Evolutionary conservation across 1,140 invertebrate species (phyloP).

Genomic region (Zaprionus kolodkinae): DNA sequence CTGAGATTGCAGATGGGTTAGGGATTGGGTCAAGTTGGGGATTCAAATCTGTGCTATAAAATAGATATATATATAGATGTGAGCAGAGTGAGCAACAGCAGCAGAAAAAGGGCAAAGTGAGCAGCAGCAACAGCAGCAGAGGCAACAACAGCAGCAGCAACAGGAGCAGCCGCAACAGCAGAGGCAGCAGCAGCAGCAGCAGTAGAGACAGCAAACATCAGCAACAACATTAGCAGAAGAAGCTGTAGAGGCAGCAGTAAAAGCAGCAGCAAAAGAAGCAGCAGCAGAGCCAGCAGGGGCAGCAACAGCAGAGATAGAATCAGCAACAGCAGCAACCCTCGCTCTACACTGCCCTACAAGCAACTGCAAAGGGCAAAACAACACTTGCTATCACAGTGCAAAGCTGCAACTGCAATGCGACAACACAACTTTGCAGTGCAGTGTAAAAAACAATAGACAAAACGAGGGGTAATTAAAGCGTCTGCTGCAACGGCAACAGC

Average conservation of each 20-base stretch:
- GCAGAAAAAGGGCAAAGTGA: too few species aligned
- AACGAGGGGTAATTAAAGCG: slow-evolving; percentile 67
- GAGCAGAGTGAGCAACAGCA: not conserved
- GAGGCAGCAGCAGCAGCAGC: not conserved
- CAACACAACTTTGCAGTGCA: not conserved
- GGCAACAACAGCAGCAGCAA: not conserved
- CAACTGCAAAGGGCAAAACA: too few species aligned
- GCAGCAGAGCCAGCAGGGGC: too few species aligned
- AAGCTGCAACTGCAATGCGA: not conserved
- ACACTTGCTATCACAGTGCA: too few species aligned
- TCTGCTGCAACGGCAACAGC: slow-evolving; percentile 43
- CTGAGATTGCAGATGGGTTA: not conserved
- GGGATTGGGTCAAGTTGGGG: not conserved
- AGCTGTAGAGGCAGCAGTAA: not conserved
- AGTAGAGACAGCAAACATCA: not conserved
- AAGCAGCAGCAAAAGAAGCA: not conserved
- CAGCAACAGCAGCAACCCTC: too few species aligned
- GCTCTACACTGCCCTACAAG: too few species aligned
- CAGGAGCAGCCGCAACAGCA: not conserved
- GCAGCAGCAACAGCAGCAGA: not conserved
- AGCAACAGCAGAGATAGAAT: too few species aligned
- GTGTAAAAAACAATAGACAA: slow-evolving; percentile 58
- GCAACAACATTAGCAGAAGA: too few species aligned
- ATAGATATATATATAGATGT: too few species aligned
- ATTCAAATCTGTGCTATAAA: not conserved